Conservation (phyloP, 1,140 invertebrate species). For the Drosophila auraria region DNA sequence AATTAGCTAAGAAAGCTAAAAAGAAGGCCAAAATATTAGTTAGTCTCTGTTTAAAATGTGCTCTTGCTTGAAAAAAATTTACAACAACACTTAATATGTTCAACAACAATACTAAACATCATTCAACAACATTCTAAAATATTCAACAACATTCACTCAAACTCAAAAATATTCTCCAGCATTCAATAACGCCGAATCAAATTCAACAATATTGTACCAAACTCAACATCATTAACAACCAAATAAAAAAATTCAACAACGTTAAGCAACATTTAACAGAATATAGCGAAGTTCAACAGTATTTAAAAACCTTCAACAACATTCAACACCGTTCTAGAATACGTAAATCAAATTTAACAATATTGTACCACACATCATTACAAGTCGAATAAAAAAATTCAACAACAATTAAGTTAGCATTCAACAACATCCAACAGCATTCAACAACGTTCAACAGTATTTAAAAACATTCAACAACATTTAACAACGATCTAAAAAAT, state of each 20-base stretch:
- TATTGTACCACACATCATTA: too few species aligned
- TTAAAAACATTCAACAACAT: not conserved
- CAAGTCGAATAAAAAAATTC: too few species aligned
- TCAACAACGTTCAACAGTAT: not conserved
- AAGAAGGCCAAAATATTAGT: too few species aligned
- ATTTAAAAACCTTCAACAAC: not conserved
- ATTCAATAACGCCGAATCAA: not conserved
- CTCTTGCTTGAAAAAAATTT: too few species aligned
- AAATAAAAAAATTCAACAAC: not conserved
- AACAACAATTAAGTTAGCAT: not conserved
- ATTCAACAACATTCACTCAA: not conserved
- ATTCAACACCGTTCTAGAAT: not conserved
- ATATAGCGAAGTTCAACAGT: too few species aligned
- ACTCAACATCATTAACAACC: not conserved
- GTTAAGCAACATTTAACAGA: too few species aligned
- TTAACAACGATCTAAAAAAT: not conserved
- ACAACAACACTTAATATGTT: not conserved
- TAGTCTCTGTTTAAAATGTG: too few species aligned
- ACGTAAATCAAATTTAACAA: too few species aligned
- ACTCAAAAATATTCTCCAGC: too few species aligned
- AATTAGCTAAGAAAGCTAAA: not conserved
- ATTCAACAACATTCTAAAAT: not conserved
- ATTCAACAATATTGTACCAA: not conserved
- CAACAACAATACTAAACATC: not conserved
- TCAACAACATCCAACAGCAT: not conserved